Evolutionary conservation across 2,113 vertebrate species (phyloP), one percentile per base, ranked within the genome.

Genomic region (Oreochromis spilurus): DNA sequence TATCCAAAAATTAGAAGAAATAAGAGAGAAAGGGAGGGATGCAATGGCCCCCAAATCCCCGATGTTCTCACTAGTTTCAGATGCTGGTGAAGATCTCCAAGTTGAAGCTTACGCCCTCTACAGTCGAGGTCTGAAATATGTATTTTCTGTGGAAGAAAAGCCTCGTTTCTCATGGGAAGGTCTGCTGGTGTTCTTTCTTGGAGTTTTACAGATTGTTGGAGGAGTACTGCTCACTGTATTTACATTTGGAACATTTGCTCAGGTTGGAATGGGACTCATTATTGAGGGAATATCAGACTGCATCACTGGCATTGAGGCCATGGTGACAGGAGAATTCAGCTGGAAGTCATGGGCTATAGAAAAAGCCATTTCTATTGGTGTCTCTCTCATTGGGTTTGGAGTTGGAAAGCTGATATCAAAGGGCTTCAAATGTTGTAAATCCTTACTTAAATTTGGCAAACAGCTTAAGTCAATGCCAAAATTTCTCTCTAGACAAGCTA

Each of bases 391-490:
- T 79, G n/a, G 10, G 4, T 85, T 38, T 2, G 89, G 89, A 84
- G n/a, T 90, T 36, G 89, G 89, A 79, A 90, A 90, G 13, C 24
- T 90, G 12, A 50, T 90, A 9, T 14, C 89, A 54, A 90, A 90
- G 26, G 70, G 36, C 4, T 85, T 83, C 26, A 87, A 83, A 58
- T 6, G 11, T 5, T 43, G 0, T 24, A 87, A 79, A 45, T 0
- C 6, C 4, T 6, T 19, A 17, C 0, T 83, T 5, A 87, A 87
- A 21, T n/a, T 80, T 4, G 58, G 79, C 1, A 90, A 85, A 80
- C 3, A 86, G 2, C 34, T 90, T 2, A 90, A 85, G 5, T 3
- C 79, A 10, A 29, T 90, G 31, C 83, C 89, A 82, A 55, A 58
- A 36, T 65, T 90, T 29, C 3, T 90, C 4, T 62, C 81, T 2